Conservation (phyloP, 2,797 vertebrate genomes). For the Menidia menidia region DNA sequence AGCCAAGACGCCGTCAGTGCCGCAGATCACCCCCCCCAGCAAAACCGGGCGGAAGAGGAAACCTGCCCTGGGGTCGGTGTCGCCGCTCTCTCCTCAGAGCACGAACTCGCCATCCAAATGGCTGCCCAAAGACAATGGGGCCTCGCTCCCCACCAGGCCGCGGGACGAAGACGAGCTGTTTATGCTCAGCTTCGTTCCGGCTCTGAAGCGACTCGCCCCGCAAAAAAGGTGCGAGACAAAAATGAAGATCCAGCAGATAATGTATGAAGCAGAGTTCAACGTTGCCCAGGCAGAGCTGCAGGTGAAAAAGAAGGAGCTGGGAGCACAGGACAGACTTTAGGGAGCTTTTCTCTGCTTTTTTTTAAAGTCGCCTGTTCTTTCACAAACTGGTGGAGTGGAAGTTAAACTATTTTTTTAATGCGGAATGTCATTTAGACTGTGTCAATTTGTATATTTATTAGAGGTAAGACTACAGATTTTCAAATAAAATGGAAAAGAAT, state of each 20-base stretch:
- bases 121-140: constrained; percentile 59
- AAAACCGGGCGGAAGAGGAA: constrained; percentile 62
- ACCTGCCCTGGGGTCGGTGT: constrained; percentile 20
- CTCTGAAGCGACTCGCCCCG: constrained; percentile 78
- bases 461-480: constrained; percentile 7
- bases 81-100: constrained; percentile 32
- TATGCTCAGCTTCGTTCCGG: constrained; percentile 79
- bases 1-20: constrained; percentile 51
- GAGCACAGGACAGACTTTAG: constrained; percentile 35
- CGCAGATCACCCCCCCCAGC: constrained; percentile 32
- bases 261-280: constrained; percentile 82
- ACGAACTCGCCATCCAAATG: constrained; percentile 44
- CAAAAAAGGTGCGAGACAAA: constrained; percentile 82
- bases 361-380: not conserved
- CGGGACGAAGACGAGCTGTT: constrained; percentile 82
- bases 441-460: constrained; percentile 39
- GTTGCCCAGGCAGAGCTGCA: constrained; percentile 33
- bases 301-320: constrained; percentile 45
- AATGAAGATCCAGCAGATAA: constrained; percentile 82
- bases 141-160: constrained; percentile 34
- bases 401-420: constrained; percentile 17
- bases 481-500: constrained; percentile 19
- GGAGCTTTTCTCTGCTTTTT: constrained; percentile 20
- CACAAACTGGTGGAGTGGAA: constrained; percentile 16
- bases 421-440: constrained; percentile 12